A percentile compares a stretch with the other conserved stretches of the same genome.
Conservation (phyloP, 2,888 invertebrate genomes). For the Cryptophagus acutangulus region DNA sequence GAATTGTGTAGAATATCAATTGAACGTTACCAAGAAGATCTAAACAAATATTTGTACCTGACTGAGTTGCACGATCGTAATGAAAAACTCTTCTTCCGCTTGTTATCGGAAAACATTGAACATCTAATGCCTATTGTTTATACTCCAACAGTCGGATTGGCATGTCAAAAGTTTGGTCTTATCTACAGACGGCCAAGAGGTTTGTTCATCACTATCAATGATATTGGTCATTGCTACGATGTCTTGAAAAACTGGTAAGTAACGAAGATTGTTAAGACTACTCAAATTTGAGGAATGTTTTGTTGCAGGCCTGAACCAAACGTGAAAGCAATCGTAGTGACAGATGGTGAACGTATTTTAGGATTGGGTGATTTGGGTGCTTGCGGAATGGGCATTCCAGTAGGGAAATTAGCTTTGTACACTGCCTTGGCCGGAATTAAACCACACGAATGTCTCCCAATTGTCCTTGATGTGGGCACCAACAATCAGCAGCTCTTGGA, state of each 20-base stretch:
- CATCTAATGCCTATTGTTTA: slow-evolving; percentile 96
- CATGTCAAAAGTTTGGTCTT: slow-evolving; percentile 94
- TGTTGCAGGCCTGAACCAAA: slow-evolving; percentile 74
- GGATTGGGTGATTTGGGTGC: slow-evolving; percentile 96
- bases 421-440: slow-evolving; percentile 96
- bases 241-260: slow-evolving; percentile 87
- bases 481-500: slow-evolving; percentile 83
- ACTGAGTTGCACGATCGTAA: slow-evolving; percentile 94
- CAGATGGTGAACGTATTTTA: slow-evolving; percentile 95
- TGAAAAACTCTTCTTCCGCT: slow-evolving; percentile 91
- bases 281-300: slow-evolving; percentile 38
- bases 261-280: slow-evolving; percentile 12
- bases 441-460: slow-evolving; percentile 90
- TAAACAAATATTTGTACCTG: slow-evolving; percentile 95
- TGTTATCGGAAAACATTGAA: slow-evolving; percentile 88
- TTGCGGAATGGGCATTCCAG: slow-evolving; percentile 97
- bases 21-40: slow-evolving; percentile 81
- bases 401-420: slow-evolving; percentile 93
- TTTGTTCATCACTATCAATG: slow-evolving; percentile 92
- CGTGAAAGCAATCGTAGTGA: slow-evolving; percentile 85
- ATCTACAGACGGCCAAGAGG: slow-evolving; percentile 93
- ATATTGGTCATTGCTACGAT: slow-evolving; percentile 87
- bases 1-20: slow-evolving; percentile 88
- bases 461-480: slow-evolving; percentile 91
- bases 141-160: slow-evolving; percentile 95